Base-by-base conservation (phyloP, 1,140 invertebrate genomes). In the Tribolium castaneum region DNA sequence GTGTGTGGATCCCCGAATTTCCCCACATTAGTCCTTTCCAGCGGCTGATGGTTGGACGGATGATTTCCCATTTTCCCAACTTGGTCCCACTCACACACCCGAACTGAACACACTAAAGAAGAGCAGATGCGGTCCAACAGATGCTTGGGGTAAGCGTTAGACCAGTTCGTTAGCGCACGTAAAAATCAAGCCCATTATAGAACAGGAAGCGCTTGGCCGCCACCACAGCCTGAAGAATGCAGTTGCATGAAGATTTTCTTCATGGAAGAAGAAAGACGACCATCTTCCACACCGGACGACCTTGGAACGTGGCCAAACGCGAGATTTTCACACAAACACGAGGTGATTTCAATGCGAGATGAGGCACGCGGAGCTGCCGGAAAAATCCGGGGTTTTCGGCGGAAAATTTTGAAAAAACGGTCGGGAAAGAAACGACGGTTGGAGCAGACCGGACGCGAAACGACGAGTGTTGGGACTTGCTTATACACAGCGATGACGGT, bases 21-120 rank as follows among this genome's bases (percentile, higher is more conserved):
- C 14, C 80, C 76, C 5, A 80, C 80, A 79, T 80, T 81, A 50
- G 87, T 89, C 84, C 89, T 88, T 80, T 92, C 91, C 80, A 92
- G 87, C 70, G 91, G 91, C 82, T 92, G 91, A 86, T 93, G 92
- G 81, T 91, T 90, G 56, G 92, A 92, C 78, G 91, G 90, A 87
- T 92, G 91, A 86, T 93, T 93, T 79, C 92, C 92, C 92, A 93
- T 93, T 83, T 75, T 78, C 14, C 59, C 19, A 66, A 35, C 13
- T 35, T 30, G 1, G 25, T 30, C 25, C 25, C 54, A 59, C n/a
- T 14, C 25, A 66, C 59, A 66, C 25, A 66, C 30, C n/a, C 25
- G 19, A 35, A 10, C 14, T 19, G 1, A 59, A 59, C 54, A 59
- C 54, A n/a, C 54, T 19, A 25, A 19, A 25, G 34, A 56, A 56